A percentile compares a stretch with the other conserved stretches of the same genome.
These are phyloP conservation scores for Drymonia ruficornis DNA, from an alignment of 2,888 invertebrate genomes.

Conservation along the genomic window DNA sequence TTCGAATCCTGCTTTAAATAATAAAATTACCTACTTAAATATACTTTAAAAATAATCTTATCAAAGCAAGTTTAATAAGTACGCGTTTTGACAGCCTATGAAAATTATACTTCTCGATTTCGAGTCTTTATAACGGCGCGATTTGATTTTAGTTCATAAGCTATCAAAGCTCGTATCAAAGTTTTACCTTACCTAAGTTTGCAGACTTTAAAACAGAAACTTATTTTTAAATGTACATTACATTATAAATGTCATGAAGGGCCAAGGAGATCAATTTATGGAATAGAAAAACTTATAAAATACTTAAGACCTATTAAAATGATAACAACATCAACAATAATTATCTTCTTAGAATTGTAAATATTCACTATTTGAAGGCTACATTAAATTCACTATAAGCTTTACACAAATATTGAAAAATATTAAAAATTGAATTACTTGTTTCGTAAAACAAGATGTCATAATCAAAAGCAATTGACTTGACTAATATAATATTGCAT, in stretches of 20 bases:
- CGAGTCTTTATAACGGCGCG: no score
- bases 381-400: constrained; percentile 22
- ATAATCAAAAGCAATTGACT: no score
- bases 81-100: no score
- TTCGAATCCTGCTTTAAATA: constrained; percentile 22
- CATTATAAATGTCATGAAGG: constrained; percentile 43
- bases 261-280: constrained; percentile 70
- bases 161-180: no score
- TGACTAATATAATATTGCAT: no score
- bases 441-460: no score
- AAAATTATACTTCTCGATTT: no score
- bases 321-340: constrained; percentile 49
- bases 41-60: neutral
- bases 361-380: constrained; percentile 61
- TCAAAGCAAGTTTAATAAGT: no score
- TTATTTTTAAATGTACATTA: neutral
- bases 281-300: constrained; percentile 66
- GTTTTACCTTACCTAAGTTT: neutral
- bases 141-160: no score
- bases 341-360: constrained; percentile 42
- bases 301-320: constrained; percentile 24
- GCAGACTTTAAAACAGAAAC: no score
- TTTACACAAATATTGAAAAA: neutral
- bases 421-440: no score
- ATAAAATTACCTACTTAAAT: constrained; percentile 13